Base-by-base conservation (phyloP, 2,888 invertebrate species). In the Quadroppia sp. region DNA sequence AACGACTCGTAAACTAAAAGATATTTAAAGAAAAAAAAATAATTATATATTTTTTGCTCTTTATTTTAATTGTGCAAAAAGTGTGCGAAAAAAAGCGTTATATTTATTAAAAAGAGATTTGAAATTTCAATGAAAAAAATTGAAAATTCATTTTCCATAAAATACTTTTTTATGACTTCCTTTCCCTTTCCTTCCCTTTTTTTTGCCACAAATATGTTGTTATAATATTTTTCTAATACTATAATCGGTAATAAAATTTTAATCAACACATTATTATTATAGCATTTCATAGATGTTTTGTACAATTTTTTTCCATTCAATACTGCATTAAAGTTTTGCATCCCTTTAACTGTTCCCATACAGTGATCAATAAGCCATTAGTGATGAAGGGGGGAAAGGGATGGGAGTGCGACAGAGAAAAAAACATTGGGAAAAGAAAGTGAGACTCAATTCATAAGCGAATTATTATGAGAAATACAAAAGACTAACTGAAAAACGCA, bases 331-430 rank as follows among this genome's bases (percentile, higher is more conserved):
- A 7, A 32, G 17, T 61, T 61, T 61, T 61, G 53, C 53, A 53
- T 53, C 45, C 36, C 36, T 36, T 45, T 53, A 23, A 61, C 30
- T 61, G 61, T 53, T 25, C 6, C 25, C 23, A 7, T 25, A 7
- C 17, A 20, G 40, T 67, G 67, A 67, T 67, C 67, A 67, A 67
- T 67, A 67, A 67, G 67, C 67, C 67, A 67, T 67, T 67, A 67
- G 67, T 42, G 67, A 36, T 11, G 28, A 36, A 28, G 25, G n/a
- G 56, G 25, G 56, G 25, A 17, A 56, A 56, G 20, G 56, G 13
- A 56, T 23, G 28, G 1, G 20, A 67, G 23, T 32, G 40, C n/a
- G 67, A 67, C 11, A 40, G 42, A 67, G n/a, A 20, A 15, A 67
- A 30, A 64, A 17, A 36, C 11, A 61, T n/a, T 28, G 36, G 15